phyloP scores from a whole-genome alignment of 2,888 invertebrate species.

The Dendrolimus pini region DNA sequence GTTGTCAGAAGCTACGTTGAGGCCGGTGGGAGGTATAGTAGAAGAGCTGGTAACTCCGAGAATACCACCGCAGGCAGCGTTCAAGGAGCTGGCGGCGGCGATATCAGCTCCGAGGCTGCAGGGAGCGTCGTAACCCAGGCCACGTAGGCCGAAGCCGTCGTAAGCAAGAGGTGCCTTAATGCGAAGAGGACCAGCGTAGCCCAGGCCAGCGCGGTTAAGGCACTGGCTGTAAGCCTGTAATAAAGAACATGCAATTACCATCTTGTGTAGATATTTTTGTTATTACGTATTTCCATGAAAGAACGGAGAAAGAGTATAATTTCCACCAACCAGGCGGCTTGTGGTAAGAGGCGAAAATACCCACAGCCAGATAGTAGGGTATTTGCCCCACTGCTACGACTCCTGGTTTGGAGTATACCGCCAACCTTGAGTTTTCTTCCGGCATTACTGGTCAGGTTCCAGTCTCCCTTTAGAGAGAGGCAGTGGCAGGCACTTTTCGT shows the following conservation, averaged over 20 bases:
- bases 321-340: too few species aligned
- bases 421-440: too few species aligned
- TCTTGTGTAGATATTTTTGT: too few species aligned
- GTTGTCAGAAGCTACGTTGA: conserved; percentile 18
- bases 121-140: conserved; percentile 8
- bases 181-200: not conserved
- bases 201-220: not conserved
- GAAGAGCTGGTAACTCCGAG: conserved; percentile 11
- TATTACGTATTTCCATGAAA: too few species aligned
- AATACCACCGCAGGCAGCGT: conserved; percentile 10
- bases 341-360: too few species aligned
- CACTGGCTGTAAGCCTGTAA: conserved; percentile 3
- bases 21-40: conserved; percentile 11
- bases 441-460: too few species aligned
- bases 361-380: too few species aligned
- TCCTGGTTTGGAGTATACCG: too few species aligned
- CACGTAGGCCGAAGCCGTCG: not conserved
- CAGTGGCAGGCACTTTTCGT: too few species aligned
- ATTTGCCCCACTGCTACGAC: too few species aligned
- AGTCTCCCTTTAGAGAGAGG: too few species aligned
- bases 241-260: not conserved
- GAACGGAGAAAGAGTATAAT: too few species aligned
- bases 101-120: conserved; percentile 18
- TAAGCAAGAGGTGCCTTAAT: not conserved
- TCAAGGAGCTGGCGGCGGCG: conserved; percentile 10